Percentiles rank a stretch among this genome's conserved stretches.
Conservation (phyloP, 2,888 invertebrate species). For the Odontothrips loti region DNA sequence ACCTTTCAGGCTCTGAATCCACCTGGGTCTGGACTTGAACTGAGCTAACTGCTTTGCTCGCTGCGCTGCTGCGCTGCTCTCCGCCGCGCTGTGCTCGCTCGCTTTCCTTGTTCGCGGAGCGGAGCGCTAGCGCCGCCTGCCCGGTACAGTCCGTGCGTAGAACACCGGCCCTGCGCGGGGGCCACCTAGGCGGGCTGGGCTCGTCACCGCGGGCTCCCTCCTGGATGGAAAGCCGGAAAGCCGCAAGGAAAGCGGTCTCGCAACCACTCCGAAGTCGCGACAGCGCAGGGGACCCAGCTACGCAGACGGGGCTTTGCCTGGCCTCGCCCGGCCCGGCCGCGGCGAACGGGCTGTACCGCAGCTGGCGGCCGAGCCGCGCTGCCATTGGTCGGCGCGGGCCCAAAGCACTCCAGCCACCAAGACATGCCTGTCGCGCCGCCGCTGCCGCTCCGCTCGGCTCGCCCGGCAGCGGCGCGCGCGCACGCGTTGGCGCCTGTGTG, state of each 20-base stretch:
- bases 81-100: not conserved
- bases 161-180: not conserved
- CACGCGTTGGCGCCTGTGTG: not conserved
- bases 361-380: not conserved
- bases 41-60: not conserved
- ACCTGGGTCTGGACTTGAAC: not conserved
- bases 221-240: too few species aligned
- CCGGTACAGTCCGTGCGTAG: not conserved
- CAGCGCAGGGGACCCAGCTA: not conserved
- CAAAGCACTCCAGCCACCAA: constrained; percentile 8
- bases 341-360: not conserved
- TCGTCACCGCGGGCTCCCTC: too few species aligned
- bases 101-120: constrained; percentile 5
- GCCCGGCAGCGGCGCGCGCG: not conserved
- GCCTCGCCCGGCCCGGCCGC: too few species aligned
- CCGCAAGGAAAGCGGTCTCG: too few species aligned
- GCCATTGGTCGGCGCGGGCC: not conserved
- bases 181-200: not conserved
- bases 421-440: not conserved
- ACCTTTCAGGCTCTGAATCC: not conserved
- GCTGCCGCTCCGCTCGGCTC: not conserved
- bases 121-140: not conserved
- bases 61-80: not conserved
- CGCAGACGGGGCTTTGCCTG: too few species aligned
- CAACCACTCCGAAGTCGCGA: too few species aligned